Conservation (phyloP, 2,797 vertebrate species). For the Chaenodraco wilsoni region DNA sequence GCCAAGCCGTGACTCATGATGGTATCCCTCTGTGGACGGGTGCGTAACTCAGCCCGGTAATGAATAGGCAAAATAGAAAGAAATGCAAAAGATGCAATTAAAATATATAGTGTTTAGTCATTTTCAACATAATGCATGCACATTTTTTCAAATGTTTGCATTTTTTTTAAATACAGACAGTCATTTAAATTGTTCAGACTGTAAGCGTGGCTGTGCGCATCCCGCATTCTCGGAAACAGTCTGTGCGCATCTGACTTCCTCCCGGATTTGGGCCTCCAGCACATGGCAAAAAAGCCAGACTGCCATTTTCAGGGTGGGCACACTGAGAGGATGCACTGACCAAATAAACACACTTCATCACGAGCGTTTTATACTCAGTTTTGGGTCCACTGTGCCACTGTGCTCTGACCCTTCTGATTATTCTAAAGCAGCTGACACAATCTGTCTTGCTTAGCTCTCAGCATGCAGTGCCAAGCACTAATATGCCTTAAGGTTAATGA, state of each 20-base stretch:
- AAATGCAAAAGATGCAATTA: conserved; percentile 14
- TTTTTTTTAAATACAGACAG: background rate
- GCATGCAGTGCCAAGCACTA: conserved; percentile 74
- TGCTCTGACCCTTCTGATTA: conserved; percentile 22
- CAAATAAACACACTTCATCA: conserved; percentile 43
- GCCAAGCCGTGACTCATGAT: conserved; percentile 60
- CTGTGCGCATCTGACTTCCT: conserved; percentile 69
- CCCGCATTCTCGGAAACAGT: conserved; percentile 63
- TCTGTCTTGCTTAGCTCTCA: conserved; percentile 44
- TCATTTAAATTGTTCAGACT: conserved; percentile 1
- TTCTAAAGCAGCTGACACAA: conserved; percentile 54
- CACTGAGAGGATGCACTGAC: conserved; percentile 51
- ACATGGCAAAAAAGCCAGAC: conserved; percentile 62
- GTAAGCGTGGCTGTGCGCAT: conserved; percentile 50
- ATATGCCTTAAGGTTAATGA: conserved; percentile 82
- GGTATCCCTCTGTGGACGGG: conserved; percentile 53
- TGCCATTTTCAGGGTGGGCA: conserved; percentile 76
- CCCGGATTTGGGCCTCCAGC: conserved; percentile 53
- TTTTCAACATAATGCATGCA: background rate
- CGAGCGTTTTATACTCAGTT: conserved; percentile 14
- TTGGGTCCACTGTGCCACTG: conserved; percentile 19
- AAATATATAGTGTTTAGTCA: conserved; percentile 5
- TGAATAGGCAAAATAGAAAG: conserved; percentile 5
- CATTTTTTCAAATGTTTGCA: background rate
- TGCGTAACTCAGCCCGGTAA: conserved; percentile 64